These are phyloP conservation scores for Propithecus coquereli DNA, from an alignment of 2,113 vertebrate species.

Conservation along the genomic window DNA sequence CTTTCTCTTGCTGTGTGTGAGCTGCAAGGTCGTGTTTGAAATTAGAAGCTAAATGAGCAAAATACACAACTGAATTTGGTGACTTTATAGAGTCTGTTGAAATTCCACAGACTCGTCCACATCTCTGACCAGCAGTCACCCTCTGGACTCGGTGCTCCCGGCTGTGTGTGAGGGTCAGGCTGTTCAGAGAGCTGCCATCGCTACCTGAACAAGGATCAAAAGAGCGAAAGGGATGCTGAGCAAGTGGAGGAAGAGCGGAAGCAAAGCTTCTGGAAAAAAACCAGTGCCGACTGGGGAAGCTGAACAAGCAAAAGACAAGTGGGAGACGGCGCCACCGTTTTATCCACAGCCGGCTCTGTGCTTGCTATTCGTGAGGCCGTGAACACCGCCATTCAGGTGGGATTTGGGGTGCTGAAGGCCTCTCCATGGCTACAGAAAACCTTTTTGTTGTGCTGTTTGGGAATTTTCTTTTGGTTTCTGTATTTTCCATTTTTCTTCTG, in stretches of 20 bases:
- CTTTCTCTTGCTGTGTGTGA: neutral
- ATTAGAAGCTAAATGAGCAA: neutral
- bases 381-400: neutral
- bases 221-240: neutral
- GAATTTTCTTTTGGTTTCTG: slow-evolving; percentile 41
- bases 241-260: neutral
- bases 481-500: slow-evolving; percentile 60
- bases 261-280: neutral
- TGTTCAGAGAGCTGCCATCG: neutral
- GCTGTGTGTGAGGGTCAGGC: neutral
- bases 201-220: neutral
- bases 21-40: neutral
- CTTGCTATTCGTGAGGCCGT: neutral
- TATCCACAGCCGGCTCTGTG: neutral
- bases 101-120: neutral
- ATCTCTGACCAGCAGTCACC: neutral
- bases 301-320: neutral
- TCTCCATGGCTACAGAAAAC: neutral
- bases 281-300: neutral
- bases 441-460: slow-evolving; percentile 13
- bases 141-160: neutral
- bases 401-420: neutral
- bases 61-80: neutral
- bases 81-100: neutral
- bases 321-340: fast-evolving